Base-by-base conservation (phyloP, 2,113 vertebrate genomes). In the Anhinga rufa region DNA sequence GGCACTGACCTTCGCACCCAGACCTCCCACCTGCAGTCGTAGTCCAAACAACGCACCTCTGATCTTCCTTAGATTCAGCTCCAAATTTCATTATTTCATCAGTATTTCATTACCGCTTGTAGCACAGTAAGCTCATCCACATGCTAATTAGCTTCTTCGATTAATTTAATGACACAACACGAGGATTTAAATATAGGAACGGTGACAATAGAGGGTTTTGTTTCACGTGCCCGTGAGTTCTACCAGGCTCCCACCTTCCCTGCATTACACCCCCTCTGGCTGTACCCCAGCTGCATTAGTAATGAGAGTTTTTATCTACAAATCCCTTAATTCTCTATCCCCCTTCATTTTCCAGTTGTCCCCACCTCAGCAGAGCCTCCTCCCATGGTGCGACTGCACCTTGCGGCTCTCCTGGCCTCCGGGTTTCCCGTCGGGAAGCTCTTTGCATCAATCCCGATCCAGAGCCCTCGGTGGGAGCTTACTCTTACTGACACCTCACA, bases 231-330 rank as follows among this genome's bases (percentile, higher is more conserved):
- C 54, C 0, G 0, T 14, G 57, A 32, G 70, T 6, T 74, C 80
- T 34, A 9, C 13, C 66, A 29, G 54, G 49, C 48, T 86, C 32
- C 80, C 57, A 80, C 77, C 66, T 48, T 32, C 51, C 38, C 2
- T 0, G 1, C 1, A 2, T 49, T 17, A 9, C 19, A 15, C 11
- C 24, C 57, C 6, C 26, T 42, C 28, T 0, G 3, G 61, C 20
- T n/a, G 29, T 14, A 58, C 21, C 44, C 58, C 52, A 38, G 48
- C 31, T 1, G 9, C 17, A 6, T 38, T 6, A 48, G 20, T 29
- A 13, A 82, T 32, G n/a, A 4, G 25, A 46, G 19, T 25, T 74
- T 82, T 36, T 36, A 19, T 21, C 46, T 42, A n/a, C 28, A 72
- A 44, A 64, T 12, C 52, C 42, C 29, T 66, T 5, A 4, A 21